phyloP scores from a whole-genome alignment of 2,797 vertebrate species.

The Tokudaia tokunoshimensis region DNA sequence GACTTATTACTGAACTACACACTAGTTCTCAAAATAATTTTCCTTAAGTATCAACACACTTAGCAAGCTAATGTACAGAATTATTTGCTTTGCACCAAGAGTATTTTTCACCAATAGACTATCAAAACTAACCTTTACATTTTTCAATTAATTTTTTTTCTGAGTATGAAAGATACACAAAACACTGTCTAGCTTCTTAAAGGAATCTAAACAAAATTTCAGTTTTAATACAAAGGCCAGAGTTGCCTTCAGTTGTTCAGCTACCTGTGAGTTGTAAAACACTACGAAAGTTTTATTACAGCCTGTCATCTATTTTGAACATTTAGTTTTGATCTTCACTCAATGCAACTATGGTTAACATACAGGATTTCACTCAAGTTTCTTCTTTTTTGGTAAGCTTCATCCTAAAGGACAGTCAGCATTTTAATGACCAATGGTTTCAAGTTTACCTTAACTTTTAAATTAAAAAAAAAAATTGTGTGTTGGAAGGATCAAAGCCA shows the following conservation, averaged over 20 bases:
- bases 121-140: background rate
- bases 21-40: background rate
- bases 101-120: background rate
- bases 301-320: background rate
- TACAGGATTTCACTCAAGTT: background rate
- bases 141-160: background rate
- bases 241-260: background rate
- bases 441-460: background rate
- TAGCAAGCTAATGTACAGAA: conserved; percentile 7
- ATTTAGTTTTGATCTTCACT: conserved; percentile 21
- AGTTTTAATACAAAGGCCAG: background rate
- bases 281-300: background rate
- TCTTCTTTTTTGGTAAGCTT: conserved; percentile 40
- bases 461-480: background rate
- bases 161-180: background rate
- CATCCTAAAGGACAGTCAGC: background rate
- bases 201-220: background rate
- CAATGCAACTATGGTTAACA: background rate
- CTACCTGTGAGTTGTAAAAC: background rate
- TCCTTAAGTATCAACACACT: background rate
- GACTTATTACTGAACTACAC: background rate
- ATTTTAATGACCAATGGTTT: conserved; percentile 46
- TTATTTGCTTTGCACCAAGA: background rate
- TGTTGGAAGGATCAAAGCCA: background rate
- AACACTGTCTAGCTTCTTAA: background rate